phyloP scores from a whole-genome alignment of 2,797 vertebrate species.

The Somateria mollissima region DNA sequence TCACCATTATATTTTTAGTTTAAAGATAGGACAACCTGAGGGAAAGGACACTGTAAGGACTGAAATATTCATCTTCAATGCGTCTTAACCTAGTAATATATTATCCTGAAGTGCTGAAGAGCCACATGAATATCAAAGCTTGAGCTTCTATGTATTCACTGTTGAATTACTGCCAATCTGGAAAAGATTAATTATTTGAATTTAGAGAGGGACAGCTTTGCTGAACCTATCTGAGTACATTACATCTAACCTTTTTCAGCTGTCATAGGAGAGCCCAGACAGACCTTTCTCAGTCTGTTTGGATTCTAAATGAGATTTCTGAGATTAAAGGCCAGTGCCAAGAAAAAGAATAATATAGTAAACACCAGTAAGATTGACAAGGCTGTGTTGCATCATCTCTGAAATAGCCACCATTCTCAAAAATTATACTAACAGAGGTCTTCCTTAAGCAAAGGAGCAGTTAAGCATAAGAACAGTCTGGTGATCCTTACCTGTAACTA shows the following conservation, averaged over 20 bases:
- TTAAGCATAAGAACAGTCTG: background rate
- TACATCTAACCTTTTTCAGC: slow-evolving; percentile 64
- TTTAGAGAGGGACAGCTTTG: slow-evolving; percentile 53
- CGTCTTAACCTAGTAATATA: slow-evolving; percentile 38
- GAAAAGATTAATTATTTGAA: slow-evolving; percentile 70
- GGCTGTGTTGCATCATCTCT: background rate
- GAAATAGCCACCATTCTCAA: background rate
- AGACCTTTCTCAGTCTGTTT: slow-evolving; percentile 14
- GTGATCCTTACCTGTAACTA: background rate
- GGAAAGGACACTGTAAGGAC: slow-evolving; percentile 2
- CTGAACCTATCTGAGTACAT: slow-evolving; percentile 56
- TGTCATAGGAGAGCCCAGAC: slow-evolving; percentile 28
- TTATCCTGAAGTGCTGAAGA: slow-evolving; percentile 55
- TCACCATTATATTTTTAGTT: slow-evolving; percentile 31
- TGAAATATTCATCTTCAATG: slow-evolving; percentile 31
- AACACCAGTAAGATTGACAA: background rate
- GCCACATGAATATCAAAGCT: background rate
- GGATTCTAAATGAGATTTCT: slow-evolving; percentile 37
- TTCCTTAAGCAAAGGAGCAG: background rate
- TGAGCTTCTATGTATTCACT: slow-evolving; percentile 22
- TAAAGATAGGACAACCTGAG: slow-evolving; percentile 23
- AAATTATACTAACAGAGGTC: background rate
- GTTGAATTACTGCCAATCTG: slow-evolving; percentile 63
- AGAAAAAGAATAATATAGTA: background rate
- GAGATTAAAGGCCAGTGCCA: slow-evolving; percentile 11